Evolutionary conservation across 2,888 invertebrate species (phyloP), one percentile per base, ranked within the genome.

Genomic region (Psococerastis gibbosa): DNA sequence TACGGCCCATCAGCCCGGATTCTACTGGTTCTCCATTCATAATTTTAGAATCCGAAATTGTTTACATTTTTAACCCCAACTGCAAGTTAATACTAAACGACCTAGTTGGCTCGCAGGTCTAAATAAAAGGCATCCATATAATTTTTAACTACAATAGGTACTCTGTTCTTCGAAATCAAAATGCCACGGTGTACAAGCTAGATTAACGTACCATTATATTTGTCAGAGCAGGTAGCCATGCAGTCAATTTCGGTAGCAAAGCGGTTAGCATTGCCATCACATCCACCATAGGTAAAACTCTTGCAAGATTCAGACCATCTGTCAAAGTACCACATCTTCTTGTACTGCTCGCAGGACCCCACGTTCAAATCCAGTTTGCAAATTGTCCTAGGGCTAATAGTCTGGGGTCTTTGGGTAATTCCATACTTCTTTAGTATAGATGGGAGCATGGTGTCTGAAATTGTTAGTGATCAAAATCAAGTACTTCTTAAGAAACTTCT

Each of bases 201-300:
- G n/a, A n/a, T n/a, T n/a, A n/a, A n/a, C n/a, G n/a, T n/a, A n/a
- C n/a, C n/a, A n/a, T n/a, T n/a, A n/a, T n/a, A n/a, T n/a, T n/a
- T n/a, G n/a, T n/a, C n/a, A n/a, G n/a, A n/a, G 57, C 78, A 78
- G 49, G 68, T 66, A 52, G 71, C 66, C 41, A 74, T 61, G 54
- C 78, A 78, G 51, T 76, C 74, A 22, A 67, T 62, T 57, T 77
- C 75, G 15, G 70, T 71, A 54, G 74, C 71, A 56, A 78, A 78
- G 48, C 75, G 64, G 57, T 78, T 78, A 50, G 70, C 70, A 55
- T 76, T 78, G 15, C 76, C 77, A 33, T 69, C 68, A 53, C 78
- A 78, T 42, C 78, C 78, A 41, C 77, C 75, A 68, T 75, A 78
- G 15, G 70, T 64, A 53, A 77, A 78, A 49, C 68, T 70, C 46